Percentiles rank a stretch among this genome's conserved stretches.
Evolutionary conservation across 2,797 vertebrate species (phyloP).

Genomic region (Tinamus major): DNA sequence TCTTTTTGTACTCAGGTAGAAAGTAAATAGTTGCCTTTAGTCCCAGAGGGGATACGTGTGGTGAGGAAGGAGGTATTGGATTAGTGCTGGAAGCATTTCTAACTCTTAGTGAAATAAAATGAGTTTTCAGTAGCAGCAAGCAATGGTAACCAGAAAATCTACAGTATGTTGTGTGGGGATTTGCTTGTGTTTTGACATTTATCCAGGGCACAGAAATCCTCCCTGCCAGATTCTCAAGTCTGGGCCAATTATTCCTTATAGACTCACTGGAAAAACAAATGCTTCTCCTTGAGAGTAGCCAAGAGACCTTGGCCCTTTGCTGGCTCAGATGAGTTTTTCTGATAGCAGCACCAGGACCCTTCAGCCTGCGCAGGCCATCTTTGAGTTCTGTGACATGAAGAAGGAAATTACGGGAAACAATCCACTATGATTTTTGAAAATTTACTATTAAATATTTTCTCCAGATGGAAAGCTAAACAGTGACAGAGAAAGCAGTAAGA

Average conservation of each 20-base stretch:
- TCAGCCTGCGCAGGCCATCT: constrained; percentile 15
- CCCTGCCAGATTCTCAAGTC: constrained; percentile 32
- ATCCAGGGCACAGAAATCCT: constrained; percentile 49
- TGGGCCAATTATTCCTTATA: constrained; percentile 40
- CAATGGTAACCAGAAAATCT: constrained; percentile 54
- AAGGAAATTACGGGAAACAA: constrained; percentile 12
- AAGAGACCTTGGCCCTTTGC: constrained; percentile 17
- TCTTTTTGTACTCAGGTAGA: neutral
- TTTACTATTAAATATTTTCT: constrained; percentile 36
- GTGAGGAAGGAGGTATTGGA: neutral
- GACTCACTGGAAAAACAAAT: constrained; percentile 49
- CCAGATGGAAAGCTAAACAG: constrained; percentile 38
- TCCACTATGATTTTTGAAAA: constrained; percentile 32
- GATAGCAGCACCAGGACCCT: neutral
- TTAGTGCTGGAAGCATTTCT: constrained; percentile 50
- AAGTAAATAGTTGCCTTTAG: constrained; percentile 9
- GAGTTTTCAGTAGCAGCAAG: constrained; percentile 35
- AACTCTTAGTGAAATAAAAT: constrained; percentile 43
- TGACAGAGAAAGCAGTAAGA: constrained; percentile 26
- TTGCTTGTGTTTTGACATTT: constrained; percentile 64
- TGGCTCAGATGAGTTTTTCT: constrained; percentile 20
- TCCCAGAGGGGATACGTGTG: neutral
- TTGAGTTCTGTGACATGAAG: constrained; percentile 18
- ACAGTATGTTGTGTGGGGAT: constrained; percentile 23
- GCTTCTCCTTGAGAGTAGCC: neutral